Evolutionary conservation across 2,113 vertebrate genomes (phyloP).

Genomic region (Labeo rohita): DNA sequence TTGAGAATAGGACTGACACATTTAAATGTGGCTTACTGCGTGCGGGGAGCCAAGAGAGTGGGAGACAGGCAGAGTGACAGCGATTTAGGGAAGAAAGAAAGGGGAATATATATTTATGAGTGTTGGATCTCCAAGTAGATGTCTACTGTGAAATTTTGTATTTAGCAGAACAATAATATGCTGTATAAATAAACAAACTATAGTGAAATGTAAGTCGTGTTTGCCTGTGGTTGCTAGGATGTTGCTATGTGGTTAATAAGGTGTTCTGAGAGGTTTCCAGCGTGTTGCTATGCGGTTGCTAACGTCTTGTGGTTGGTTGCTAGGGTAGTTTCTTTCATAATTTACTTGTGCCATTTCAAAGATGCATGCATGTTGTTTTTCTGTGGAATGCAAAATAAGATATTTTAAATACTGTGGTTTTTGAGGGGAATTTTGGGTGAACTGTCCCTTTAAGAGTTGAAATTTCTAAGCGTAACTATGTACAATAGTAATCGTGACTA

Average conservation of each 20-base stretch:
- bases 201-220: background rate
- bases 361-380: background rate
- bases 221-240: background rate
- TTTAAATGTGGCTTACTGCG: slow-evolving; percentile 54
- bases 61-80: slow-evolving; percentile 39
- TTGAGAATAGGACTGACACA: slow-evolving; percentile 58
- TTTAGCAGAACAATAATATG: background rate
- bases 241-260: background rate
- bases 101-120: slow-evolving; percentile 5
- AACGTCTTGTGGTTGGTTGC: background rate
- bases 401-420: background rate
- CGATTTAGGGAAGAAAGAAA: slow-evolving; percentile 52
- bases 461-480: background rate
- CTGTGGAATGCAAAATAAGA: background rate
- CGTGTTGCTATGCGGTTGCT: background rate
- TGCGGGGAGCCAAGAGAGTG: slow-evolving; percentile 57
- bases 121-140: background rate
- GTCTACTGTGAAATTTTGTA: background rate
- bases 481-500: background rate
- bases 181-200: background rate
- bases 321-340: background rate
- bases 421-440: background rate
- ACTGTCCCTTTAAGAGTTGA: background rate
- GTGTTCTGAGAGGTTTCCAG: background rate
- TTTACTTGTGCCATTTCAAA: background rate